phyloP scores from a whole-genome alignment of 2,888 invertebrate genomes.

The Hirtodrosophila cameraria region DNA sequence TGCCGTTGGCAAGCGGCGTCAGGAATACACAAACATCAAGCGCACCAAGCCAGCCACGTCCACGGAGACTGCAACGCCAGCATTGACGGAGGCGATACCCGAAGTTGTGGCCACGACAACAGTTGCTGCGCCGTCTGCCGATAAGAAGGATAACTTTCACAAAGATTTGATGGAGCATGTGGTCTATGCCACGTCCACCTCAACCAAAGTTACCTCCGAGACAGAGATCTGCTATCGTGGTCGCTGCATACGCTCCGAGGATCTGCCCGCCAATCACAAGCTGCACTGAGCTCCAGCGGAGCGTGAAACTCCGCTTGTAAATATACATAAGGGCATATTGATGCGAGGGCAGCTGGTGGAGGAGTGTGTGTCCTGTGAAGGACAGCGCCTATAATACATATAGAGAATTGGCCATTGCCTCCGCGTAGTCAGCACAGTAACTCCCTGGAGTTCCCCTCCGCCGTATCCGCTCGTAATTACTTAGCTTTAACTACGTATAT shows the following conservation, averaged over 20 bases:
- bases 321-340: slow-evolving; percentile 53
- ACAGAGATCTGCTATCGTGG: slow-evolving; percentile 95
- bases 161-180: slow-evolving; percentile 83
- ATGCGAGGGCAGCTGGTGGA: slow-evolving; percentile 25
- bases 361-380: slow-evolving; percentile 12
- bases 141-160: slow-evolving; percentile 77
- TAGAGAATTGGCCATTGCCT: slow-evolving; percentile 1
- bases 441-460: slow-evolving; percentile 5
- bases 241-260: slow-evolving; percentile 89
- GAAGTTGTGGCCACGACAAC: slow-evolving; percentile 49
- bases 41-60: slow-evolving; percentile 74
- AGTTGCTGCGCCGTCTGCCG: slow-evolving; percentile 41
- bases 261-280: slow-evolving; percentile 83
- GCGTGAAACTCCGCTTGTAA: slow-evolving; percentile 48
- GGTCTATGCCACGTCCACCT: slow-evolving; percentile 87
- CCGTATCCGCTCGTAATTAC: slow-evolving; percentile 65
- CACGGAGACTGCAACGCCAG: slow-evolving; percentile 56
- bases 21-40: slow-evolving; percentile 82
- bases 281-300: slow-evolving; percentile 72
- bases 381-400: slow-evolving; percentile 8
- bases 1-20: slow-evolving; percentile 78
- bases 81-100: slow-evolving; percentile 28
- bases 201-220: slow-evolving; percentile 93
- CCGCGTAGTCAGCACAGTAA: slow-evolving; percentile 15
- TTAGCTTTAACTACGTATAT: slow-evolving; percentile 74